phyloP scores from a whole-genome alignment of 2,888 invertebrate genomes.

The Oligia fasciuncula region DNA sequence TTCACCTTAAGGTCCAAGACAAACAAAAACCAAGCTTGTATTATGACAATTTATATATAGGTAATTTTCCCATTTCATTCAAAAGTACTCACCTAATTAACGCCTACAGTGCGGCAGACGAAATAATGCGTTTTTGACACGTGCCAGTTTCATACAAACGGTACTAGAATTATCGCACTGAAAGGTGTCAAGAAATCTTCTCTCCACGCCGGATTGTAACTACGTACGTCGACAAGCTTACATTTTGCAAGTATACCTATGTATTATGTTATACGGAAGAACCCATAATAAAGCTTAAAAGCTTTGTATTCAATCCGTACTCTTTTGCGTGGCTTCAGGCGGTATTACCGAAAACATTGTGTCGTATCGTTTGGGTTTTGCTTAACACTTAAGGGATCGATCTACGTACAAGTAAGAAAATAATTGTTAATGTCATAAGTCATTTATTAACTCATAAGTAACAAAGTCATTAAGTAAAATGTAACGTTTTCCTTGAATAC shows the following conservation, averaged over 20 bases:
- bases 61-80: background rate
- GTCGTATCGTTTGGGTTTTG: constrained; percentile 19
- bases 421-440: background rate
- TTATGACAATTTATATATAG: background rate
- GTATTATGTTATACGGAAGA: constrained; percentile 13
- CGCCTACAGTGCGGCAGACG: no score
- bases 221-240: no score
- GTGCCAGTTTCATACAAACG: no score
- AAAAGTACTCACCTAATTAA: no score
- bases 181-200: no score
- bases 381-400: constrained; percentile 16
- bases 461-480: background rate
- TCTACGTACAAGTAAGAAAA: background rate
- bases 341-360: constrained; percentile 35
- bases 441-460: no score
- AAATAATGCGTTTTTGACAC: no score
- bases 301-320: constrained; percentile 30
- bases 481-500: background rate
- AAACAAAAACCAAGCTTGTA: background rate
- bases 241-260: no score
- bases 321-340: constrained; percentile 36
- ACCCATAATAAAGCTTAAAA: constrained; percentile 24
- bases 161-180: no score
- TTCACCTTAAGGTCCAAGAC: no score
- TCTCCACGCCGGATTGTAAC: no score